phyloP scores from a whole-genome alignment of 2,113 vertebrate genomes.

The Ascaphus truei region DNA sequence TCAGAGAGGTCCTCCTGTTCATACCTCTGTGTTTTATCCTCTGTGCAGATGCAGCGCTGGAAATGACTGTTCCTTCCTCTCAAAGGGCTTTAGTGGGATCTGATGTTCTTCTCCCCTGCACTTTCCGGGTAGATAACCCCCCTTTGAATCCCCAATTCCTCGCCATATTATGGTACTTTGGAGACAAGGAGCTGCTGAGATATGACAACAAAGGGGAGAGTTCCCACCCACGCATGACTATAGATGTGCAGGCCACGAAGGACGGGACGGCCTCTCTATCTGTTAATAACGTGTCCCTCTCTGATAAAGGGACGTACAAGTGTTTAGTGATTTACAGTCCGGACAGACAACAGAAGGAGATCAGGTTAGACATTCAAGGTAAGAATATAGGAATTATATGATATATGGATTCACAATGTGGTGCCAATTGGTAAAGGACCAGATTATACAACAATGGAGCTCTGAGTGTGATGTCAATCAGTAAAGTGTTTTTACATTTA shows the following conservation, averaged over 20 bases:
- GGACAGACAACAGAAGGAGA: neutral
- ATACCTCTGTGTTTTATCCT: no score
- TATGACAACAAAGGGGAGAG: neutral
- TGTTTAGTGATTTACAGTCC: neutral
- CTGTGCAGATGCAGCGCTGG: neutral
- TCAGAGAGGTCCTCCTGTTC: no score
- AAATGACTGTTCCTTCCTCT: neutral
- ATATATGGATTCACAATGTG: no score
- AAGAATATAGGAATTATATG: neutral
- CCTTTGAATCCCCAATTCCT: neutral
- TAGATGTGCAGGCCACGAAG: neutral
- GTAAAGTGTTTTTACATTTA: neutral
- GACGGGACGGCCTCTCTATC: neutral
- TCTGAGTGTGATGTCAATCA: neutral
- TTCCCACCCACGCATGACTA: neutral
- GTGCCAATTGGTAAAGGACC: neutral
- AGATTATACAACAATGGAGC: neutral
- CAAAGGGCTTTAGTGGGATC: neutral
- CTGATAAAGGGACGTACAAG: neutral
- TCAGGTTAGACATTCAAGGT: neutral
- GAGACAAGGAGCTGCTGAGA: neutral
- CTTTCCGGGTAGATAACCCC: neutral
- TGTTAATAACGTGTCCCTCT: neutral
- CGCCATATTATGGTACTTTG: neutral
- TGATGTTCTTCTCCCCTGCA: neutral